Conservation (phyloP, 2,888 invertebrate species). For the Griposia aprilina region DNA sequence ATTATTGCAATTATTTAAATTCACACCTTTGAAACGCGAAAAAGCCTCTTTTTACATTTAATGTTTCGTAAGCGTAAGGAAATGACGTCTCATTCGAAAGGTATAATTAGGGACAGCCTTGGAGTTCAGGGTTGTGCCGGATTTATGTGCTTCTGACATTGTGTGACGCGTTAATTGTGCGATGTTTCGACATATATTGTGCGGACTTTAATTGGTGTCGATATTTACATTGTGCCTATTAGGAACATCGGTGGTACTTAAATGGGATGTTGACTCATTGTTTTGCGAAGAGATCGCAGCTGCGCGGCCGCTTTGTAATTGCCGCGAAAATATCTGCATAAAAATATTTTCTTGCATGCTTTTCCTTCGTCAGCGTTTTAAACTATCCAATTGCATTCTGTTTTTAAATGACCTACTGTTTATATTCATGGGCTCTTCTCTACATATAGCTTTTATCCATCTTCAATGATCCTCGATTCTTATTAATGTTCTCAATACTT, state of each 20-base stretch:
- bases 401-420: slow-evolving; percentile 32
- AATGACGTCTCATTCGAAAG: slow-evolving; percentile 90
- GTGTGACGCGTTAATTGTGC: slow-evolving; percentile 83
- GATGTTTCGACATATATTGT: slow-evolving; percentile 82
- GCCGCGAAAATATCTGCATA: slow-evolving; percentile 48
- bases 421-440: not conserved
- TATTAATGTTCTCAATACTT: slow-evolving; percentile 52
- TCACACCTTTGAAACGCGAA: slow-evolving; percentile 89
- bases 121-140: slow-evolving; percentile 82
- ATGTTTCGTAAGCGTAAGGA: slow-evolving; percentile 89
- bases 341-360: slow-evolving; percentile 54
- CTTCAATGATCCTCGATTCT: not conserved
- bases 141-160: slow-evolving; percentile 83
- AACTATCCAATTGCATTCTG: slow-evolving; percentile 38
- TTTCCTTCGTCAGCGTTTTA: slow-evolving; percentile 38
- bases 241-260: slow-evolving; percentile 63
- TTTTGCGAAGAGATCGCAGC: slow-evolving; percentile 64
- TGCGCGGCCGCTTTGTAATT: slow-evolving; percentile 58
- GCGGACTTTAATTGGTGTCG: slow-evolving; percentile 66
- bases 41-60: slow-evolving; percentile 88
- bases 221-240: slow-evolving; percentile 69
- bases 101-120: slow-evolving; percentile 90
- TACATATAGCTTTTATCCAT: not conserved
- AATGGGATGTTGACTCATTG: slow-evolving; percentile 67
- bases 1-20: slow-evolving; percentile 91